Conservation (phyloP, 2,888 invertebrate species). For the Encarsia formosa region DNA sequence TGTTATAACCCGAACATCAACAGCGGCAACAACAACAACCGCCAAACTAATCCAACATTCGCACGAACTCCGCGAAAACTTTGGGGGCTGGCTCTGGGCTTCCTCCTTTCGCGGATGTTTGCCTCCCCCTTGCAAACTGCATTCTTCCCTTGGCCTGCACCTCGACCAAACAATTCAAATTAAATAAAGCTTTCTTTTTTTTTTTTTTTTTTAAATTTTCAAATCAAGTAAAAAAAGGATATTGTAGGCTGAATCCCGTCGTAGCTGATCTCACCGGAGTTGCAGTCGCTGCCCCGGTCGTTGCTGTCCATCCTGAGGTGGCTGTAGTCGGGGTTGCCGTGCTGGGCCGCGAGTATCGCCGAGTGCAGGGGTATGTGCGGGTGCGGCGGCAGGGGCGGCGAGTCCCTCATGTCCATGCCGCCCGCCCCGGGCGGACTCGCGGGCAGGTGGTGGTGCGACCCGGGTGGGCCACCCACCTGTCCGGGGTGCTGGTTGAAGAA, state of each 20-base stretch:
- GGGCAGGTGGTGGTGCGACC: constrained; percentile 48
- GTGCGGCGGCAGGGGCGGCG: constrained; percentile 76
- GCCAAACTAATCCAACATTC: constrained; percentile 49
- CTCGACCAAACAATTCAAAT: too few relatives aligned
- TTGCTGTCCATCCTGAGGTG: constrained; percentile 76
- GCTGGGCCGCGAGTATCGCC: constrained; percentile 77
- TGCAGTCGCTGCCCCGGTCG: constrained; percentile 85
- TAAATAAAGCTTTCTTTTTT: too few relatives aligned
- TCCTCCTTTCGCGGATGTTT: constrained; percentile 13
- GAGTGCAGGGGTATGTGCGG: constrained; percentile 83
- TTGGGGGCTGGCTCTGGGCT: neutral
- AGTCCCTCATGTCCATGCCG: constrained; percentile 76
- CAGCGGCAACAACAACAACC: too few relatives aligned
- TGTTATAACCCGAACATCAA: too few relatives aligned
- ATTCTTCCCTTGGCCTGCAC: too few relatives aligned
- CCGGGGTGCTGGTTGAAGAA: constrained; percentile 65
- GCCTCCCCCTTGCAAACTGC: constrained; percentile 15
- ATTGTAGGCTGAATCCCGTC: constrained; percentile 93
- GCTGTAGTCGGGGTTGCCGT: constrained; percentile 77
- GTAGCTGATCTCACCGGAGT: constrained; percentile 85
- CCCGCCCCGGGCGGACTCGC: constrained; percentile 63
- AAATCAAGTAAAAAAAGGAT: constrained; percentile 72
- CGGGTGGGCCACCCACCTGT: constrained; percentile 48
- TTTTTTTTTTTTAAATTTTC: too few relatives aligned
- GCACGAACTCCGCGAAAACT: constrained; percentile 35